Percentiles rank a stretch among this genome's conserved stretches.
Evolutionary conservation across 2,888 invertebrate species (phyloP).

Genomic region (Epirrhoe alternata): DNA sequence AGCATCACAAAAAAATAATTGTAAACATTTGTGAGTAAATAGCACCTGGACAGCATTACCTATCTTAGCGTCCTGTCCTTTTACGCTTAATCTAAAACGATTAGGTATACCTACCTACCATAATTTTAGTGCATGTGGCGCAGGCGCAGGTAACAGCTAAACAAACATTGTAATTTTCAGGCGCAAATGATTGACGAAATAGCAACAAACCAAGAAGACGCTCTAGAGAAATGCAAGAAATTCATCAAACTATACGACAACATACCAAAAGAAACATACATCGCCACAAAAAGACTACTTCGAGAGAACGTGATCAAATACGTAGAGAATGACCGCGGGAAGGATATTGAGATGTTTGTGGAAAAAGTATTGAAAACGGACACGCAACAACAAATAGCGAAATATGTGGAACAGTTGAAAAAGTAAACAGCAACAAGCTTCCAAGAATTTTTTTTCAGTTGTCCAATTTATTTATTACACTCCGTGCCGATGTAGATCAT

Average conservation of each 20-base stretch:
- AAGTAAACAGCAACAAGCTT: not conserved
- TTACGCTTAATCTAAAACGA: too few relatives aligned
- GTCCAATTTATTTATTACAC: too few relatives aligned
- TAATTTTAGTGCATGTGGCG: too few relatives aligned
- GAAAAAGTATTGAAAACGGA: constrained; percentile 82
- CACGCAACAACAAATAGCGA: constrained; percentile 87
- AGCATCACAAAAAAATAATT: too few relatives aligned
- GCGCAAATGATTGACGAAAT: constrained; percentile 90
- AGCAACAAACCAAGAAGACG: constrained; percentile 86
- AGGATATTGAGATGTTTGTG: constrained; percentile 86
- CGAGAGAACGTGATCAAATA: constrained; percentile 72
- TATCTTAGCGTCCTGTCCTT: too few relatives aligned
- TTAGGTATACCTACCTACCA: too few relatives aligned
- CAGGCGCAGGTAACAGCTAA: too few relatives aligned
- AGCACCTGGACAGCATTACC: too few relatives aligned
- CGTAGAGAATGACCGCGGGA: constrained; percentile 82
- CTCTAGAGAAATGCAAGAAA: constrained; percentile 85
- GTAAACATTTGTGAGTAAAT: too few relatives aligned
- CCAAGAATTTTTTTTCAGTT: too few relatives aligned
- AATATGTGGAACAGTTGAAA: constrained; percentile 87
- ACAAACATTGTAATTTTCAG: constrained; percentile 43
- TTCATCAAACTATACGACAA: constrained; percentile 87
- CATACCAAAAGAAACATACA: constrained; percentile 80
- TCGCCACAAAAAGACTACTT: constrained; percentile 75
- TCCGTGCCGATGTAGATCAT: too few relatives aligned